Evolutionary conservation across 2,888 invertebrate species (phyloP).

Genomic region (Polydrusus tereticollis): DNA sequence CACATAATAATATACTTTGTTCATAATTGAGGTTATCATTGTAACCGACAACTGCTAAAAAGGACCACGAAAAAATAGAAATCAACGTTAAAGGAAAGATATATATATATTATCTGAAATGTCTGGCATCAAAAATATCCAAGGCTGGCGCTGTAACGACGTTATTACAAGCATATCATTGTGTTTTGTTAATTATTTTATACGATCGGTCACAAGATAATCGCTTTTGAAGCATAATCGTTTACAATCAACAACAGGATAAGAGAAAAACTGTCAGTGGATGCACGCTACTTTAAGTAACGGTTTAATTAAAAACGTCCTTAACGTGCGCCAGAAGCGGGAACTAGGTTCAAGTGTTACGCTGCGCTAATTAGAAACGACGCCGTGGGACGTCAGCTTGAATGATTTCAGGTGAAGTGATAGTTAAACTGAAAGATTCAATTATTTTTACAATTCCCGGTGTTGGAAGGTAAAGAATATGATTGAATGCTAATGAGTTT

Average conservation of each 20-base stretch:
- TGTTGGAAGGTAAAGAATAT: too few relatives aligned
- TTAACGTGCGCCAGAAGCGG: not conserved
- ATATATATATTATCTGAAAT: too few relatives aligned
- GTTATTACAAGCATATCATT: not conserved
- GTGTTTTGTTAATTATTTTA: not conserved
- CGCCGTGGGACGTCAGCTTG: not conserved
- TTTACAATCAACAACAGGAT: not conserved
- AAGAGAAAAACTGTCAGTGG: not conserved
- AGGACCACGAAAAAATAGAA: too few relatives aligned
- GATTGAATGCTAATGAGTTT: too few relatives aligned
- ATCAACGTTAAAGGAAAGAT: too few relatives aligned
- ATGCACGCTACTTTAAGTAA: not conserved
- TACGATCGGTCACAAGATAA: not conserved
- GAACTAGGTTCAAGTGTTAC: not conserved
- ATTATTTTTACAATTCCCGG: not conserved
- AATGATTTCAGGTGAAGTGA: not conserved
- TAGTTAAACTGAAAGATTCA: not conserved
- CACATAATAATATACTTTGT: too few relatives aligned
- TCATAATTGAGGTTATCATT: too few relatives aligned
- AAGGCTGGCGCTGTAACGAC: too few relatives aligned
- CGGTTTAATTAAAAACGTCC: constrained; percentile 3
- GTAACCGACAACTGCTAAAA: too few relatives aligned
- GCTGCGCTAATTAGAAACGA: constrained; percentile 1
- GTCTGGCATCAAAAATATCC: too few relatives aligned
- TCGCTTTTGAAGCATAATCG: not conserved